Evolutionary conservation across 2,888 invertebrate genomes (phyloP).

Genomic region (Clitarchus hookeri): DNA sequence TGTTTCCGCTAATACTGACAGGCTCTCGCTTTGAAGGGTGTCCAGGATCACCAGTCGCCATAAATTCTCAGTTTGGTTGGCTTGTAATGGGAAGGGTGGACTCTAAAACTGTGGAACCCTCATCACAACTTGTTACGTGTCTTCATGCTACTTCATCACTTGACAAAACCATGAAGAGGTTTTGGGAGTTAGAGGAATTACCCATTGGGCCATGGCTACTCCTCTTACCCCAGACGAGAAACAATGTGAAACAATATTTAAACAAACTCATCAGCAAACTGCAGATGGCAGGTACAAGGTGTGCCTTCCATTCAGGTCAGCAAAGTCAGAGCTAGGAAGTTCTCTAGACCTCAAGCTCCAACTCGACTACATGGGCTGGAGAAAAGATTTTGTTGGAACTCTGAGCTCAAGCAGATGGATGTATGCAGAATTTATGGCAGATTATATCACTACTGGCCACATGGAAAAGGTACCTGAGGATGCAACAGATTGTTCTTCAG

Average conservation of each 20-base stretch:
- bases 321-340: background rate
- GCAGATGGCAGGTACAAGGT: background rate
- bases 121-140: background rate
- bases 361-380: background rate
- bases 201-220: background rate
- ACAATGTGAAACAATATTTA: background rate
- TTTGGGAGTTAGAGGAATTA: background rate
- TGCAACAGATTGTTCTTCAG: background rate
- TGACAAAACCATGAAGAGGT: too few relatives aligned
- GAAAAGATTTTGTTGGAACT: background rate
- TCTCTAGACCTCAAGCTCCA: background rate
- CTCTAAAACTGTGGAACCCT: background rate
- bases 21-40: background rate
- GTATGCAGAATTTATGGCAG: background rate
- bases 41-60: background rate
- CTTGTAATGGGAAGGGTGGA: background rate
- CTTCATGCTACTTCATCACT: background rate
- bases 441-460: background rate
- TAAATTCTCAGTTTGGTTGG: background rate
- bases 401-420: background rate
- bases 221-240: background rate
- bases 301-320: background rate
- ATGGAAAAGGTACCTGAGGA: background rate
- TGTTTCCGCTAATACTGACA: background rate
- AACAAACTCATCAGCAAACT: background rate